Conservation (phyloP, 2,797 vertebrate species). For the Octomys mimax region DNA sequence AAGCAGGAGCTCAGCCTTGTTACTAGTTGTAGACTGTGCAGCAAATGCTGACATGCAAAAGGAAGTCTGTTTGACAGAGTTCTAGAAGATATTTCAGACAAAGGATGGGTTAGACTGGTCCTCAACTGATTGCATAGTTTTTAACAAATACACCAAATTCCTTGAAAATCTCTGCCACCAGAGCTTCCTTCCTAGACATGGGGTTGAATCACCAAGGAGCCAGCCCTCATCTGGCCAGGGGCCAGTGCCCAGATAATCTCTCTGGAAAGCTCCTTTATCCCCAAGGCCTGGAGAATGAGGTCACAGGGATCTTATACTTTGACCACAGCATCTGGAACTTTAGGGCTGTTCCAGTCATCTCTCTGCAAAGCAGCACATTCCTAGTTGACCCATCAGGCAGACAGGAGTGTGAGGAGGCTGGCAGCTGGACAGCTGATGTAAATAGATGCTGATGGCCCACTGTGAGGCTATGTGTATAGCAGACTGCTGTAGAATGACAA, state of each 20-base stretch:
- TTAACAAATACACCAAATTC: slow-evolving; percentile 52
- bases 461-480: slow-evolving; percentile 8
- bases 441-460: slow-evolving; percentile 55
- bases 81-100: neutral
- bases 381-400: slow-evolving; percentile 18
- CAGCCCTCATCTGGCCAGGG: slow-evolving; percentile 2
- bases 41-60: neutral
- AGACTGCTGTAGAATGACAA: slow-evolving; percentile 85
- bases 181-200: slow-evolving; percentile 33
- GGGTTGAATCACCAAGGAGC: slow-evolving; percentile 50
- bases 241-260: slow-evolving; percentile 46
- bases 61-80: neutral
- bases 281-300: neutral
- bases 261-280: slow-evolving; percentile 46
- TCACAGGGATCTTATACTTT: neutral
- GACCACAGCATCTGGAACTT: slow-evolving; percentile 45
- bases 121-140: slow-evolving; percentile 8
- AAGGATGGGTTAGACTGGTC: neutral
- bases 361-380: slow-evolving; percentile 26
- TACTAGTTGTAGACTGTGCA: neutral
- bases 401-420: slow-evolving; percentile 35
- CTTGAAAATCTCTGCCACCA: slow-evolving; percentile 60
- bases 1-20: neutral
- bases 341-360: neutral
- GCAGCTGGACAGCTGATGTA: slow-evolving; percentile 70